phyloP scores from a whole-genome alignment of 2,113 vertebrate genomes.

The Platichthys flesus region DNA sequence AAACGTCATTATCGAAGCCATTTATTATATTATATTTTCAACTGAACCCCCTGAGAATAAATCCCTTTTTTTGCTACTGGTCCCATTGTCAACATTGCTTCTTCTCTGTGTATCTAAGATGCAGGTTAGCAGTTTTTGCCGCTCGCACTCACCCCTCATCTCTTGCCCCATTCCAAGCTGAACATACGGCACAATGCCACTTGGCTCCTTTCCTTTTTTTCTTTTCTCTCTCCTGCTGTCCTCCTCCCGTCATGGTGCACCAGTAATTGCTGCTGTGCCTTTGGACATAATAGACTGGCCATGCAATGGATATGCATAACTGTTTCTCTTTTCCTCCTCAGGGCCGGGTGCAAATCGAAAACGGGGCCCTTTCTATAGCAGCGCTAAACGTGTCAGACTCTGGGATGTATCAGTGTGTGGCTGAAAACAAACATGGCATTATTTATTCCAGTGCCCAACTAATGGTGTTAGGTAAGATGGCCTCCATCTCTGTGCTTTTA shows the following conservation, averaged over 20 bases:
- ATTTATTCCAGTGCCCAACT: slow-evolving; percentile 92
- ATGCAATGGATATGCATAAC: slow-evolving; percentile 61
- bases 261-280: slow-evolving; percentile 73
- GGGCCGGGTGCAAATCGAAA: slow-evolving; percentile 93
- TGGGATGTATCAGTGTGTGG: slow-evolving; percentile 96
- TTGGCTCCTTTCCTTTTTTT: background rate
- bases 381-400: slow-evolving; percentile 91
- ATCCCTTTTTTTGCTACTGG: slow-evolving; percentile 55
- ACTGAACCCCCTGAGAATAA: slow-evolving; percentile 50
- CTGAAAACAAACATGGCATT: slow-evolving; percentile 96
- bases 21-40: slow-evolving; percentile 54
- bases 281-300: slow-evolving; percentile 60
- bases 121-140: slow-evolving; percentile 56
- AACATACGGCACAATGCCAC: slow-evolving; percentile 35
- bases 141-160: slow-evolving; percentile 1
- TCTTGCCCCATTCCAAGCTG: slow-evolving; percentile 17
- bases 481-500: slow-evolving; percentile 55
- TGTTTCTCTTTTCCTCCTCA: slow-evolving; percentile 79
- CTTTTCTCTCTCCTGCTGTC: slow-evolving; percentile 33
- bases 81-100: slow-evolving; percentile 57
- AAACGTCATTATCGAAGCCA: slow-evolving; percentile 6
- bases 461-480: slow-evolving; percentile 91
- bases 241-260: slow-evolving; percentile 46
- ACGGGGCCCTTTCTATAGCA: slow-evolving; percentile 90
- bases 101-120: slow-evolving; percentile 27